A percentile compares a stretch with the other conserved stretches of the same genome.
These are phyloP conservation scores for Cantharis lateralis DNA, from an alignment of 2,888 invertebrate genomes.

Conservation along the genomic window DNA sequence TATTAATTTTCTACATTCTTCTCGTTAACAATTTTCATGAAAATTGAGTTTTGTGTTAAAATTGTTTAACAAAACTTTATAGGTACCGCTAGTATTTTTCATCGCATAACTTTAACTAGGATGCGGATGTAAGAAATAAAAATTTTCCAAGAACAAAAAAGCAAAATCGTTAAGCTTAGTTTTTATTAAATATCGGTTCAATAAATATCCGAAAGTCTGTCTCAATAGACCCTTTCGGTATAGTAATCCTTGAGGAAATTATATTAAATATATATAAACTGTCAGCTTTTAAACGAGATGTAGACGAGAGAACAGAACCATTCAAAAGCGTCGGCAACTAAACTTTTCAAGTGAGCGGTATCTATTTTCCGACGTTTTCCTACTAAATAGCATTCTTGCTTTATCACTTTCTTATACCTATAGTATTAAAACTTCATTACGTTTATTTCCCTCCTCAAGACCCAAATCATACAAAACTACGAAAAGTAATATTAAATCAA, in stretches of 20 bases:
- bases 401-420: neutral
- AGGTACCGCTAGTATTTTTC: neutral
- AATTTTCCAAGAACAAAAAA: neutral
- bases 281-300: neutral
- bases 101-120: neutral
- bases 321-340: neutral
- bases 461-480: neutral
- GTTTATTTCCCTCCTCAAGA: neutral
- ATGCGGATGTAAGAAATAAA: neutral
- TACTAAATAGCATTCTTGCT: neutral
- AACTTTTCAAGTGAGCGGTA: neutral
- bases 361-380: neutral
- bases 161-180: neutral
- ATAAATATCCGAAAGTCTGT: neutral
- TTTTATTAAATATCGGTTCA: neutral
- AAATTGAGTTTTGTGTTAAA: neutral
- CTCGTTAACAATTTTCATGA: neutral
- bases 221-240: neutral
- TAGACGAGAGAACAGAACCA: neutral
- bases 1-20: neutral
- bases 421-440: neutral
- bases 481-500: neutral
- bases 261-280: neutral
- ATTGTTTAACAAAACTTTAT: neutral
- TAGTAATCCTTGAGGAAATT: neutral